Evolutionary conservation across 2,113 vertebrate genomes (phyloP), one percentile per base, ranked within the genome.

Genomic region (Chionis minor): DNA sequence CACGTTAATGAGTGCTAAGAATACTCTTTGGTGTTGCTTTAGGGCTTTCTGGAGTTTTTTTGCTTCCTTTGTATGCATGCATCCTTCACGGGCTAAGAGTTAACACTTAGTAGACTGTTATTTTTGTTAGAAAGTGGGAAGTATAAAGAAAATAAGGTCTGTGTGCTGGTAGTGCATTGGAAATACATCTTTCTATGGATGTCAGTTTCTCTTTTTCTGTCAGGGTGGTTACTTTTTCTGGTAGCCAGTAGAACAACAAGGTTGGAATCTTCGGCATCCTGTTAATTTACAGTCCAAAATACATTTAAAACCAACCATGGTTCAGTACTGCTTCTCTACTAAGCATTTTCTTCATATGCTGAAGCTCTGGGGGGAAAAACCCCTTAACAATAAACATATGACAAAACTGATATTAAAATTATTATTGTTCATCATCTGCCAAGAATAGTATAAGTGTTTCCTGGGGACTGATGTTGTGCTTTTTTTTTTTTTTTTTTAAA

Each of bases 51-150:
- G 14, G 9, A 8, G 1, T 2, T 8, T 18, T 47, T 45, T 28
- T 51, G 3, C 3, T 54, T 73, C 6, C 6, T 72, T 19, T 71
- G 10, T 38, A 8, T 54, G 24, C 0, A 0, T 66, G 11, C 20
- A 2, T 59, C 69, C 33, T 33, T 44, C 66, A 32, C 6, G 8
- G 27, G 5, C 42, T n/a, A 23, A 30, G 35, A 33, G 10, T 59
- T 61, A 82, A 38, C n/a, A 49, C 27, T 35, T 77, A 15, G 23
- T 59, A 59, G 51, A 38, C 8, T 21, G 8, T 52, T 79, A 10
- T 1, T 73, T 92, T n/a, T 45, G 10, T 86, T 74, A 22, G 8
- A 10, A 77, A 75, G 44, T 63, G 40, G 38, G 23, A 79, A 79
- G 54, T 82, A 38, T 1, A 23, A 30, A 56, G 42, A 70, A 77